These are phyloP conservation scores for Horisme vitalbata DNA, from an alignment of 2,888 invertebrate species.

Conservation along the genomic window DNA sequence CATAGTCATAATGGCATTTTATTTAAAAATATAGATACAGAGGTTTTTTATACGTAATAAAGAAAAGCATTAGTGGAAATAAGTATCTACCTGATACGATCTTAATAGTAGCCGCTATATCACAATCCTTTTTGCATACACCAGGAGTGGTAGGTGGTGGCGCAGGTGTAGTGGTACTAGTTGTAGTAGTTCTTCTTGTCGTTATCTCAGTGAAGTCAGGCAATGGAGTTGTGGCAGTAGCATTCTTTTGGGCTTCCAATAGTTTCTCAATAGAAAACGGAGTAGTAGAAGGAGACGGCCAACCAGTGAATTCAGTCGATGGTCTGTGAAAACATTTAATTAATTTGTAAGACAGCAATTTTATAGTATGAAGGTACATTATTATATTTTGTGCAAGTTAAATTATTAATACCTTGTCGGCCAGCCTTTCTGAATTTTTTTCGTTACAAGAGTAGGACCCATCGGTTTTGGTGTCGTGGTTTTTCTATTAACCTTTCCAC, in stretches of 20 bases:
- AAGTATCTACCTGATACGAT: constrained; percentile 85
- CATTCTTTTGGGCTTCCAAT: constrained; percentile 85
- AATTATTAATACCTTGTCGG: constrained; percentile 86
- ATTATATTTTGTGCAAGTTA: too few relatives aligned
- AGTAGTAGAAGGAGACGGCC: constrained; percentile 94
- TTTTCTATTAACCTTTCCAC: constrained; percentile 83
- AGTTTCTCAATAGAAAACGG: constrained; percentile 93
- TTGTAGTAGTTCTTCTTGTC: constrained; percentile 78
- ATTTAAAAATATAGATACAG: too few relatives aligned
- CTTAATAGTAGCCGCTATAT: constrained; percentile 93
- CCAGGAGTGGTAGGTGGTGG: constrained; percentile 91
- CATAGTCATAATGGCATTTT: too few relatives aligned
- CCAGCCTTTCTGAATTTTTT: constrained; percentile 92
- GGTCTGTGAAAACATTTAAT: constrained; percentile 76
- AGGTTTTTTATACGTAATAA: too few relatives aligned
- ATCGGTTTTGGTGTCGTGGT: constrained; percentile 83
- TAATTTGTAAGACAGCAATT: background rate
- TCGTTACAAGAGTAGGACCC: constrained; percentile 75
- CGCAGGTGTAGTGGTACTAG: constrained; percentile 86
- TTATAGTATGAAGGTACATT: too few relatives aligned
- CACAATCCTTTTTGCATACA: constrained; percentile 89
- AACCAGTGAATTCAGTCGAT: constrained; percentile 94
- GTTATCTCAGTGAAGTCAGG: constrained; percentile 72
- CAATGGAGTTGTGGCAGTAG: constrained; percentile 83
- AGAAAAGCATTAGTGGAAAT: background rate